Evolutionary conservation across 1,140 invertebrate species (phyloP).

Genomic region (Pomacea maculata): DNA sequence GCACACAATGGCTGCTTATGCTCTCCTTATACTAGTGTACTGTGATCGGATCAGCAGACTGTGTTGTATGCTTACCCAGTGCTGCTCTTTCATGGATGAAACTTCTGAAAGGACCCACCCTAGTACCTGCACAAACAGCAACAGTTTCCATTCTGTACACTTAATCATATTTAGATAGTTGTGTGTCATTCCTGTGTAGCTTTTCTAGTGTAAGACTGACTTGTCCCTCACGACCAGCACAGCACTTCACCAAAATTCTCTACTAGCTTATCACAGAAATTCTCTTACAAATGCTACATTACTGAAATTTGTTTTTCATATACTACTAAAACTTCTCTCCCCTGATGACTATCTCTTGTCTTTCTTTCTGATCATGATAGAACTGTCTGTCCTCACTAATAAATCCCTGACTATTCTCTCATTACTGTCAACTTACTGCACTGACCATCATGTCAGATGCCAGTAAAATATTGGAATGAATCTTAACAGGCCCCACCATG

Average conservation of each 20-base stretch:
- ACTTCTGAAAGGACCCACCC: constrained; percentile 91
- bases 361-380: no score
- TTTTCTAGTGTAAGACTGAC: neutral
- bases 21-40: no score
- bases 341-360: no score
- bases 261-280: neutral
- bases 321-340: neutral
- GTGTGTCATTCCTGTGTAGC: neutral
- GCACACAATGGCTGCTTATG: no score
- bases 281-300: neutral
- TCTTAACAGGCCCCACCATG: constrained; percentile 83
- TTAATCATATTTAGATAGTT: neutral
- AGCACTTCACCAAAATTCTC: neutral
- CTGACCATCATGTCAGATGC: no score
- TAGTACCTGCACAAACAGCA: constrained; percentile 76
- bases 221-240: neutral
- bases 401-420: no score
- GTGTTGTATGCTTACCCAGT: constrained; percentile 37
- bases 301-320: neutral
- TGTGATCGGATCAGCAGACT: neutral
- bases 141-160: neutral
- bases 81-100: constrained; percentile 76
- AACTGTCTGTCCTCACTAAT: no score
- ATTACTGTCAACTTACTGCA: no score
- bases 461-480: neutral